phyloP scores from a whole-genome alignment of 2,888 invertebrate species.

The Eupithecia abbreviata region DNA sequence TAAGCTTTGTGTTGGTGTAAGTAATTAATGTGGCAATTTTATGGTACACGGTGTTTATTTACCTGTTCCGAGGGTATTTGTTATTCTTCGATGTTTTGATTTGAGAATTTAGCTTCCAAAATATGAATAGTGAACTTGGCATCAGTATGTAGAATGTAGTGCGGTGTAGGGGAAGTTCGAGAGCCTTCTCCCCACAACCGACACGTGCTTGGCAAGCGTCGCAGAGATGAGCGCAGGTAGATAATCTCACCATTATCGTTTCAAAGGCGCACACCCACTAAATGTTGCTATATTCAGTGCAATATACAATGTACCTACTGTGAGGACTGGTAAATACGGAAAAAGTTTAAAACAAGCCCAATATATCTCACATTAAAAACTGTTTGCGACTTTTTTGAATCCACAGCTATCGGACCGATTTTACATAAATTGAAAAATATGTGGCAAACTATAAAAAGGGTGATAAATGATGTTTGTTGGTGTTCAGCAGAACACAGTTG shows the following conservation, averaged over 20 bases:
- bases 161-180: not conserved
- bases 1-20: not conserved
- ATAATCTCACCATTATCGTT: not conserved
- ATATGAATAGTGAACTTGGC: not conserved
- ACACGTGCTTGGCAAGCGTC: constrained; percentile 9
- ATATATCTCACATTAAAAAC: constrained; percentile 1
- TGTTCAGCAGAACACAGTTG: constrained; percentile 1
- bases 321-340: not conserved
- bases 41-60: not conserved
- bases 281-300: not conserved
- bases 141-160: not conserved
- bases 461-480: constrained; percentile 7
- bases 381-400: not conserved
- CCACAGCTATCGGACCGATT: not conserved
- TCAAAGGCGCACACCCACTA: not conserved
- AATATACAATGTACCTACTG: not conserved
- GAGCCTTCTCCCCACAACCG: not conserved
- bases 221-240: not conserved
- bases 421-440: constrained; percentile 18
- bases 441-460: constrained; percentile 8
- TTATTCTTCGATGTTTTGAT: not conserved
- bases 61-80: not conserved
- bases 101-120: not conserved
- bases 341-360: not conserved
- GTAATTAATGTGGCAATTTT: not conserved